Evolutionary conservation across 2,888 invertebrate genomes (phyloP), one percentile per base, ranked within the genome.

Genomic region (Eucera pruinosa): DNA sequence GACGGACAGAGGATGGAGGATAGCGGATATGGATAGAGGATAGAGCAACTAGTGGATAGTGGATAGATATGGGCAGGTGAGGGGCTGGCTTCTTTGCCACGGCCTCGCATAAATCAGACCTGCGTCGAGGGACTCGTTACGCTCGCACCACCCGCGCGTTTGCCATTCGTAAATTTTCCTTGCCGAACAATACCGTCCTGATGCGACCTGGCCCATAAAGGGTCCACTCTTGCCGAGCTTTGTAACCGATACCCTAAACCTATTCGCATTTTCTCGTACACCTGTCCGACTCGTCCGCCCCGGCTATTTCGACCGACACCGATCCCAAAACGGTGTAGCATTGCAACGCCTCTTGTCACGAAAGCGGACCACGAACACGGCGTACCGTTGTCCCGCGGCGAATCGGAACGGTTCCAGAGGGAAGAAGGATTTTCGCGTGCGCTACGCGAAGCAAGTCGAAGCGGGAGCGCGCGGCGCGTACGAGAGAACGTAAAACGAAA

Each of bases 51-150:
- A 33, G 33, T 3, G 7, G 7, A 33, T 33, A 33, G 33, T n/a
- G 33, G 7, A 33, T 33, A 33, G 33, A 7, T 5, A 33, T 69
- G 15, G 69, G 72, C 80, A 69, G 77, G 64, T 68, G 78, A 57
- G 55, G 33, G 25, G 27, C 36, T 25, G 39, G 23, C 23, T 61
- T 33, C 50, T 74, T 71, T 47, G 54, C 67, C 48, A 45, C 52
- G 55, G 50, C 57, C 67, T 79, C 67, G 80, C 82, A 87, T 89
- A 88, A 88, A 88, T 89, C 89, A 88, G 78, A 45, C 68, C 81
- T 57, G 48, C 55, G 67, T 45, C 52, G 50, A 62, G 69, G 61
- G 65, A 69, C 79, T 74, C 69, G 54, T 79, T 69, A 57, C 62
- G 58, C 41, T 57, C 58, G 15, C n/a, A 58, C 64, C 62, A 62